Conservation (phyloP, 1,140 invertebrate species). For the Drosophila insularis region DNA sequence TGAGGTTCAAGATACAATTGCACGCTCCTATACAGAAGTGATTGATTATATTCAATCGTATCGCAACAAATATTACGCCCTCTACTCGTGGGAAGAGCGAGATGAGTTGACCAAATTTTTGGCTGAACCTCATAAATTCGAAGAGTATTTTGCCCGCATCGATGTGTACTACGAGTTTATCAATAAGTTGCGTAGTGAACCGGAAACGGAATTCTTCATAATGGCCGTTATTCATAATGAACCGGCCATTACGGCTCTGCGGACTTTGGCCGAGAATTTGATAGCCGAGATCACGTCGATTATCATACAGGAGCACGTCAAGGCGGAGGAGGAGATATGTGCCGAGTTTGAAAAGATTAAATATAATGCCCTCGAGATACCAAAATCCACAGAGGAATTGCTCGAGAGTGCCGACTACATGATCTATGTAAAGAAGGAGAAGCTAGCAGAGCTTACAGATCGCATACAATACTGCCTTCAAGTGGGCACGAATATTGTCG, state of each 20-base stretch:
- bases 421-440: conserved; percentile 85
- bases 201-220: conserved; percentile 86
- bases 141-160: conserved; percentile 85
- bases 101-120: conserved; percentile 62
- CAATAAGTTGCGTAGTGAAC: conserved; percentile 84
- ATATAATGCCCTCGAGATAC: conserved; percentile 85
- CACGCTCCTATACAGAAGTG: conserved; percentile 74
- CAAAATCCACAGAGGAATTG: conserved; percentile 88
- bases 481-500: conserved; percentile 86
- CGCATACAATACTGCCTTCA: conserved; percentile 86
- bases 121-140: conserved; percentile 84
- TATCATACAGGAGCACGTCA: conserved; percentile 83
- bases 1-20: conserved; percentile 73
- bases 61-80: conserved; percentile 70
- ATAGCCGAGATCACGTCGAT: conserved; percentile 83
- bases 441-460: conserved; percentile 85
- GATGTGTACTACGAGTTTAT: conserved; percentile 85
- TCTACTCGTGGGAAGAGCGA: conserved; percentile 80
- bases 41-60: conserved; percentile 75
- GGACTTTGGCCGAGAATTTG: conserved; percentile 80
- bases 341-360: conserved; percentile 85
- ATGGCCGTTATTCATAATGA: conserved; percentile 83
- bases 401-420: conserved; percentile 88
- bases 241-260: conserved; percentile 83
- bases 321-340: conserved; percentile 86